Evolutionary conservation across 2,888 invertebrate genomes (phyloP).

Genomic region (Dryococelus australis): DNA sequence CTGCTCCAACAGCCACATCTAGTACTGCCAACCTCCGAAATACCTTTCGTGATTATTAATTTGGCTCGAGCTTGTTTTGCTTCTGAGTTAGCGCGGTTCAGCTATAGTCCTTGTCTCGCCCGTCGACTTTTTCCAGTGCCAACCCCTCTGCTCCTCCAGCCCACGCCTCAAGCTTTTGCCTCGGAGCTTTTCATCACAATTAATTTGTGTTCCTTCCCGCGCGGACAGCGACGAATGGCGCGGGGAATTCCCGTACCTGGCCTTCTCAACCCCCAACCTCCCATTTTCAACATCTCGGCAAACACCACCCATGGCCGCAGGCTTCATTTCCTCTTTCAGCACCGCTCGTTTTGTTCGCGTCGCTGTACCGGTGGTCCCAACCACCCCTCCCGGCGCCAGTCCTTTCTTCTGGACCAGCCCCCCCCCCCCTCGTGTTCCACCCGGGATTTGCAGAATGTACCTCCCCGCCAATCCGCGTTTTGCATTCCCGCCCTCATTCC

Average conservation of each 20-base stretch:
- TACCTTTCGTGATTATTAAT: not conserved
- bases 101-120: not conserved
- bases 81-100: not conserved
- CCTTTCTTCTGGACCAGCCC: not conserved
- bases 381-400: slow-evolving; percentile 47
- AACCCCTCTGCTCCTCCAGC: not conserved
- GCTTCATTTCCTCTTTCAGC: slow-evolving; percentile 49
- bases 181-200: not conserved
- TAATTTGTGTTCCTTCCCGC: slow-evolving; percentile 16
- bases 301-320: not conserved
- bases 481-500: slow-evolving; percentile 33
- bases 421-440: not conserved
- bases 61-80: not conserved
- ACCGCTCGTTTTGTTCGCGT: slow-evolving; percentile 51
- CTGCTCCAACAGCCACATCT: not conserved
- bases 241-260: not conserved
- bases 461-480: slow-evolving; percentile 32
- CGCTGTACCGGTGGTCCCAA: slow-evolving; percentile 46
- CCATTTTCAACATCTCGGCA: not conserved
- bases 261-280: not conserved
- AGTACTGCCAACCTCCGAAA: not conserved
- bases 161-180: not conserved
- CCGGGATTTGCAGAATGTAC: not conserved
- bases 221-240: not conserved
- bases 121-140: not conserved